Evolutionary conservation across 2,113 vertebrate species (phyloP), one percentile per base, ranked within the genome.

Genomic region (Actenoides hombroni): DNA sequence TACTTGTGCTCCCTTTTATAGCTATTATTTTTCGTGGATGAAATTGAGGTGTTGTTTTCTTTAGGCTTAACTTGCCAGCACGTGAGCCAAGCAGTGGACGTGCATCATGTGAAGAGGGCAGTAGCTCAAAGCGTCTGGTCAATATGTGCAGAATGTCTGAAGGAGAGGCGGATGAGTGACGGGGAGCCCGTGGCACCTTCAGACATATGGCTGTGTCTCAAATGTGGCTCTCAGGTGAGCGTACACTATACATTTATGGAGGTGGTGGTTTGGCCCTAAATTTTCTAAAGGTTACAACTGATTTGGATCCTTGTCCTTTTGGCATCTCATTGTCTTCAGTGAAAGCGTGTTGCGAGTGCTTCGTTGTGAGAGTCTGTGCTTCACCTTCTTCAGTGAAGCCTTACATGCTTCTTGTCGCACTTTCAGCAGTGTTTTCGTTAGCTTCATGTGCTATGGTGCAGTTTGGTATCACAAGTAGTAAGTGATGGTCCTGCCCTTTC

Each of bases 141-240:
- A 1, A 91, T 99, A 40, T 99, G 99, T 56, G 97, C 98, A 3
- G 99, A 99, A n/a, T 99, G 99, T 95, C 96, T 99, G 77, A 99
- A 98, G 94, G 99, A 99, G 96, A 98, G 99, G 95, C 98, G 98
- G 26, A 88, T 98, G 96, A 97, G 88, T 8, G 98, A 99, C 68
- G 98, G 97, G 6, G 98, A 99, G 81, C 94, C 98, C 1, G 86
- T 92, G 39, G 97, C 98, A 10, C 97, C 98, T 57, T 96, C 98
- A 6, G 99, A 99, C 95, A 97, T 99, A 95, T 98, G 99, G 94
- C 97, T 99, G 51, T 99, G 99, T 92, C 98, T 99, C 94, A 99
- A 99, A 88, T 99, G 99, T 97, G 99, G 99, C 83, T 98, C 97
- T 93, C 99, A 99, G 98, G 99, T 99, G 83, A 98, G 94, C 51